Evolutionary conservation across 2,888 invertebrate species (phyloP), one percentile per base, ranked within the genome.

Genomic region (Drosophila glabriapex): DNA sequence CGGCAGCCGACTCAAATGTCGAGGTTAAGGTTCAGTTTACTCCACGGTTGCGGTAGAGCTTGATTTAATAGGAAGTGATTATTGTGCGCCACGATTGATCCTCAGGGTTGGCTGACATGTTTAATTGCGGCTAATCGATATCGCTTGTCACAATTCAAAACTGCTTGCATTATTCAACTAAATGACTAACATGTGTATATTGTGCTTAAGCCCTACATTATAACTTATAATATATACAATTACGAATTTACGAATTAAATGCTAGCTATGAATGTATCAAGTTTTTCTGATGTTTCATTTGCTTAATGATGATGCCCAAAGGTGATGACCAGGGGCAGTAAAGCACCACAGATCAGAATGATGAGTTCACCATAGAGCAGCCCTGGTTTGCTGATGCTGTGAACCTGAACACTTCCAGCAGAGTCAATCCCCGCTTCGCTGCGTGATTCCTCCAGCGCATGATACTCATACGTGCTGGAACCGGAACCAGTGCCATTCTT

Each of bases 291-390:
- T n/a, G 46, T 46, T 46, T 9, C 46, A 25, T 25, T 16, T 46
- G 33, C 16, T 71, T 95, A 97, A 94, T 98, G 98, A 83, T 97
- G 96, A 94, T 99, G 99, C 4, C 98, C 97, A 85, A 98, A 95
- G 0, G 99, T 97, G n/a, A 99, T 94, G 33, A 99, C 92, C 0
- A 98, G 94, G 0, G 99, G 99, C 70, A 98, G 93, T 64, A 99
- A 93, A 1, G 98, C 97, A 0, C 99, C 99, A 29, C 96, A 93
- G 2, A 99, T 96, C 70, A 99, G 94, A 54, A 96, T 96, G 0
- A 97, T 85, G 66, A 99, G 94, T 93, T 99, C 99, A 73, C 95
- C 95, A 68, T 96, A 95, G 69, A 95, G 95, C 54, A 99, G 95
- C 0, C 96, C 96, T 9, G 82, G 86, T n/a, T 68, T 68, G 43